Conservation (phyloP, 2,113 vertebrate genomes). For the Microtus richardsoni region DNA sequence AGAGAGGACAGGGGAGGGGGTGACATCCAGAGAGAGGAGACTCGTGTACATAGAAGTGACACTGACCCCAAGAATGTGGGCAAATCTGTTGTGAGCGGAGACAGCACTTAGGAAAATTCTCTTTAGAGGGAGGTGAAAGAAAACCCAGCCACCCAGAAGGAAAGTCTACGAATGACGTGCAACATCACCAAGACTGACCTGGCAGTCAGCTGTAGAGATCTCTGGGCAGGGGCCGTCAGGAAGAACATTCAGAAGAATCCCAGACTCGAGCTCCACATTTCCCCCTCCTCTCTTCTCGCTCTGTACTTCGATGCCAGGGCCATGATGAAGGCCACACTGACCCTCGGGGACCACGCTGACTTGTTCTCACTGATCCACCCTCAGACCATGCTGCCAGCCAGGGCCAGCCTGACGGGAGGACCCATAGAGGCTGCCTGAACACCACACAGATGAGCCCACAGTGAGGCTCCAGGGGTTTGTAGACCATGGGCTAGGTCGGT, state of each 20-base stretch:
- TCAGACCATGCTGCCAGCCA: background rate
- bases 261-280: background rate
- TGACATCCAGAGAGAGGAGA: background rate
- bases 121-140: conserved; percentile 23
- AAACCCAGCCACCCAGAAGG: background rate
- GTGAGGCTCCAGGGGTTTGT: background rate
- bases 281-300: background rate
- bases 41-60: background rate
- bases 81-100: background rate
- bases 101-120: background rate
- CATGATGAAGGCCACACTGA: background rate
- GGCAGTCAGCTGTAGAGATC: background rate
- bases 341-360: background rate
- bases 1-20: background rate
- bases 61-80: background rate
- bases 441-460: background rate
- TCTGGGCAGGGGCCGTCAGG: background rate
- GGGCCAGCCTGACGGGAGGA: background rate
- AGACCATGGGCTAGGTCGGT: background rate
- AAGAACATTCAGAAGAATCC: background rate
- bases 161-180: background rate
- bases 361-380: conserved; percentile 10
- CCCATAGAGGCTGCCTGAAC: background rate
- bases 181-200: fast-evolving
- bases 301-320: background rate